Conservation (phyloP, 2,888 invertebrate genomes). For the Ormia ochracea region DNA sequence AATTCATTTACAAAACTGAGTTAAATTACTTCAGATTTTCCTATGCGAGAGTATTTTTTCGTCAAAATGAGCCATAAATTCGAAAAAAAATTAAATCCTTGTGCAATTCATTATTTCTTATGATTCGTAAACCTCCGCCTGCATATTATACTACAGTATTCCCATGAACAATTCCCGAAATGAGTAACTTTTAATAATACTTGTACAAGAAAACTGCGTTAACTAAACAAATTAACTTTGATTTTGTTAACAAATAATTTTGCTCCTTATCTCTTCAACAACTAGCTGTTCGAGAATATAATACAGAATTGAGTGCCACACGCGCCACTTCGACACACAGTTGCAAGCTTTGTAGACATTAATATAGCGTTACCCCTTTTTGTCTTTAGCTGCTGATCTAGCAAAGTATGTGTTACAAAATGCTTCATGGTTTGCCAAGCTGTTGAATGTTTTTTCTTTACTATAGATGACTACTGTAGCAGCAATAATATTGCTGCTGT, state of each 20-base stretch:
- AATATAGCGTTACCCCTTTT: slow-evolving; percentile 48
- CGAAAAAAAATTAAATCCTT: too few species aligned
- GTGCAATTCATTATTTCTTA: background rate
- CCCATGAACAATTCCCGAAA: slow-evolving; percentile 25
- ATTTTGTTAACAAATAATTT: slow-evolving; percentile 45
- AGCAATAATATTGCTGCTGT: slow-evolving; percentile 23
- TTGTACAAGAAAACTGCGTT: slow-evolving; percentile 41
- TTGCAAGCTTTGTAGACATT: slow-evolving; percentile 43
- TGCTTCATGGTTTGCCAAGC: slow-evolving; percentile 32
- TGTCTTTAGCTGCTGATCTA: slow-evolving; percentile 29
- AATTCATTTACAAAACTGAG: too few species aligned
- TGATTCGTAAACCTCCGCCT: background rate
- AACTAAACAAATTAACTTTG: slow-evolving; percentile 39
- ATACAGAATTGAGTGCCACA: slow-evolving; percentile 38
- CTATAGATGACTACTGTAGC: slow-evolving; percentile 2
- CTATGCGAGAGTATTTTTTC: too few species aligned
- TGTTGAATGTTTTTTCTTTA: slow-evolving; percentile 9
- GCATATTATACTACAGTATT: background rate
- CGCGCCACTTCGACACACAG: slow-evolving; percentile 34
- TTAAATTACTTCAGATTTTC: too few species aligned
- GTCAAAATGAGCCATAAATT: too few species aligned
- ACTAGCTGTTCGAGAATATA: background rate
- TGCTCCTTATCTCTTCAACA: slow-evolving; percentile 13
- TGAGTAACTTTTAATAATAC: slow-evolving; percentile 39
- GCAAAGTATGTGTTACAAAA: slow-evolving; percentile 31